Evolutionary conservation across 2,888 invertebrate species (phyloP).

Genomic region (Heterodera filipjevi): DNA sequence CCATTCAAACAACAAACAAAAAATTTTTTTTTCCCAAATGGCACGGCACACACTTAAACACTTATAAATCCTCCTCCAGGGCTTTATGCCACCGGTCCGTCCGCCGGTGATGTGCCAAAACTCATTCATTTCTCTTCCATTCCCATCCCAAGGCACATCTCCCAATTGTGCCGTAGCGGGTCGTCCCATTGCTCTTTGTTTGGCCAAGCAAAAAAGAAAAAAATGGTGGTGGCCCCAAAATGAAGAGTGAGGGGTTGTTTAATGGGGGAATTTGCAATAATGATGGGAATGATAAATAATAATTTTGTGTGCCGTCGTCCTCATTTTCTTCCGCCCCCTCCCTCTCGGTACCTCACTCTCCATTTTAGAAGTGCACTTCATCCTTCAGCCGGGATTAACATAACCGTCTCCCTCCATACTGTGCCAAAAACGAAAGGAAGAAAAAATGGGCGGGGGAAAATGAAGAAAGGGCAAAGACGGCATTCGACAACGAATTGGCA

Average conservation of each 20-base stretch:
- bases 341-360: no score
- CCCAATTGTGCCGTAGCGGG: no score
- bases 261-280: constrained; percentile 1
- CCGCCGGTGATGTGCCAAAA: no score
- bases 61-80: no score
- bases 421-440: not conserved
- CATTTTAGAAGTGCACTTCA: not conserved
- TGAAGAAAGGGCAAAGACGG: not conserved
- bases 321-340: no score
- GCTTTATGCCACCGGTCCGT: no score
- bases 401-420: not conserved
- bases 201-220: not conserved
- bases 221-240: not conserved
- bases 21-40: no score
- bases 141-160: not conserved
- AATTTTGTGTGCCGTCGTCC: no score
- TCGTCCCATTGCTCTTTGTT: not conserved
- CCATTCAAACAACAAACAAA: no score
- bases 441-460: not conserved
- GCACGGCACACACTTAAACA: no score
- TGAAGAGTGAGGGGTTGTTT: not conserved
- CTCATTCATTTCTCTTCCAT: not conserved
- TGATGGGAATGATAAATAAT: not conserved
- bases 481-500: not conserved
- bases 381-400: not conserved